Conservation (phyloP, 1,140 invertebrate species). For the Sinonovacula constricta region DNA sequence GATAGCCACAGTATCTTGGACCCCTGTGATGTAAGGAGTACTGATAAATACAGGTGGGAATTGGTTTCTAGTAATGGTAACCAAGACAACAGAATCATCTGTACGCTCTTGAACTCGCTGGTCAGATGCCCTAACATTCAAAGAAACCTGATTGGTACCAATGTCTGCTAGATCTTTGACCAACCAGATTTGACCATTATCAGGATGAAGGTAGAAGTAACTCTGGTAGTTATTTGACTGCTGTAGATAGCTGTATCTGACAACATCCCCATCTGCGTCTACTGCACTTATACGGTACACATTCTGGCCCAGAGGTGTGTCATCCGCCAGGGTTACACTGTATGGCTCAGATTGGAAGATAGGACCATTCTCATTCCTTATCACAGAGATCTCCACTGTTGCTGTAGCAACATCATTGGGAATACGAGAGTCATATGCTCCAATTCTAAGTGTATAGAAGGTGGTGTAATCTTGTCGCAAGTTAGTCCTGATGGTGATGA, state of each 20-base stretch:
- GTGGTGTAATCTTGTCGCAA: conserved; percentile 41
- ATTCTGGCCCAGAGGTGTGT: conserved; percentile 76
- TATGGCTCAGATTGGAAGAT: conserved; percentile 84
- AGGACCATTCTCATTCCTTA: conserved; percentile 58
- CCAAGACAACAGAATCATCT: conserved; percentile 34
- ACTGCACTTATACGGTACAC: conserved; percentile 82
- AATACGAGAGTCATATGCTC: conserved; percentile 91
- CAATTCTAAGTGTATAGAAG: conserved; percentile 84
- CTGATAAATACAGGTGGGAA: conserved; percentile 52
- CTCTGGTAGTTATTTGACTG: conserved; percentile 6
- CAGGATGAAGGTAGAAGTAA: conserved; percentile 54
- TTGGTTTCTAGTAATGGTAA: conserved; percentile 52
- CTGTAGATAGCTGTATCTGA: conserved; percentile 52
- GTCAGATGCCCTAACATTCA: conserved; percentile 55
- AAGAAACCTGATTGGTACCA: conserved; percentile 38
- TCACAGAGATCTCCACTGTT: conserved; percentile 50
- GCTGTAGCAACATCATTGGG: conserved; percentile 84
- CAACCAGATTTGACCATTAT: conserved; percentile 55
- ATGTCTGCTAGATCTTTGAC: conserved; percentile 39
- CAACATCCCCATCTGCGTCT: conserved; percentile 53
- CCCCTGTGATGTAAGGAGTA: conserved; percentile 51
- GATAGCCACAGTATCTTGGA: conserved; percentile 39
- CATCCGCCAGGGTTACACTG: conserved; percentile 87
- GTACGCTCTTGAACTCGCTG: conserved; percentile 50
- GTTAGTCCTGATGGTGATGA: conserved; percentile 48